These are phyloP conservation scores for Trematomus bernacchii DNA, from an alignment of 2,797 vertebrate species.

Conservation along the genomic window DNA sequence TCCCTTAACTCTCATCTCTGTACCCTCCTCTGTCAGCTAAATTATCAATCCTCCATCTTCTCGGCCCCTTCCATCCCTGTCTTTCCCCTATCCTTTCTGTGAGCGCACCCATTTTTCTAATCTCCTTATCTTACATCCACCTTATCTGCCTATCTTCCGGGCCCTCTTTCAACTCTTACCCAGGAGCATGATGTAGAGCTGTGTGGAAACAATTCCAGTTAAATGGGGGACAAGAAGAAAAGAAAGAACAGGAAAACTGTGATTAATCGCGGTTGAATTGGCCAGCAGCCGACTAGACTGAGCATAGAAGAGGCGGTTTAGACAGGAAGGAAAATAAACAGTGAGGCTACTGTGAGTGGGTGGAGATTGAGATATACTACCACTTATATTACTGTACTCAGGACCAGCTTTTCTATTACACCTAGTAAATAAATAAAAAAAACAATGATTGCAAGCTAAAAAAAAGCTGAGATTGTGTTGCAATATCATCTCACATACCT, in stretches of 20 bases:
- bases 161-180: constrained; percentile 23
- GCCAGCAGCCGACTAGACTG: constrained; percentile 37
- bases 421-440: constrained; percentile 13
- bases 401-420: constrained; percentile 18
- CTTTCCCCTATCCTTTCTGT: constrained; percentile 8
- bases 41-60: constrained; percentile 39
- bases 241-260: constrained; percentile 7
- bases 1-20: background rate
- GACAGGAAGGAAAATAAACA: constrained; percentile 68
- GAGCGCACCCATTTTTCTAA: constrained; percentile 28
- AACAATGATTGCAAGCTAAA: background rate
- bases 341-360: constrained; percentile 59
- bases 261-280: constrained; percentile 48
- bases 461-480: constrained; percentile 12
- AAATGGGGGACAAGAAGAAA: constrained; percentile 27
- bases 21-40: constrained; percentile 42
- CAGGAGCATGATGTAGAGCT: constrained; percentile 1
- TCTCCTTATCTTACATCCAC: constrained; percentile 26
- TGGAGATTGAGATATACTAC: constrained; percentile 53
- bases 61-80: constrained; percentile 23
- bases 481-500: constrained; percentile 9
- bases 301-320: constrained; percentile 42
- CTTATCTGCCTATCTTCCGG: constrained; percentile 48
- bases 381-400: constrained; percentile 36
- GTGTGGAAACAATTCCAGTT: constrained; percentile 36